A percentile compares a stretch with the other conserved stretches of the same genome.
Evolutionary conservation across 2,888 invertebrate species (phyloP).

Genomic region (Dicroscelio sp.): DNA sequence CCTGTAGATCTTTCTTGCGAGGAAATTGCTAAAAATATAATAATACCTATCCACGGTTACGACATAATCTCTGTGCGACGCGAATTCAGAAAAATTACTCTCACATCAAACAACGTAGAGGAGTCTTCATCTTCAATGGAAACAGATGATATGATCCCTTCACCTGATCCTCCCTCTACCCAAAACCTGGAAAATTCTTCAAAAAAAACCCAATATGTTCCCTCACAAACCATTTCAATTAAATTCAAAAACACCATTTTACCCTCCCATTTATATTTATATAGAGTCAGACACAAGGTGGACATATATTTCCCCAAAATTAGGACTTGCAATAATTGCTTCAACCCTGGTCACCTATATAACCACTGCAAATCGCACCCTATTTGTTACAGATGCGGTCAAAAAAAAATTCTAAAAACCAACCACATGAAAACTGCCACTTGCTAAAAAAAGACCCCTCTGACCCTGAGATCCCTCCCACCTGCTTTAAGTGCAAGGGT

Average conservation of each 20-base stretch:
- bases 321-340: conserved; percentile 3
- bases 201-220: neutral
- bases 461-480: neutral
- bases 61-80: neutral
- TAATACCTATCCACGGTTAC: neutral
- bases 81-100: neutral
- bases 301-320: neutral
- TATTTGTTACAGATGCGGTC: neutral
- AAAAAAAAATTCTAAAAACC: neutral
- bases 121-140: no score
- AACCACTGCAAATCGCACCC: neutral
- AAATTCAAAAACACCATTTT: conserved; percentile 7
- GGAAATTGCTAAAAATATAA: neutral
- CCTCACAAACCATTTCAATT: neutral
- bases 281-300: neutral
- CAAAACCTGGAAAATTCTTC: neutral
- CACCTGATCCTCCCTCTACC: no score
- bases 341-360: neutral
- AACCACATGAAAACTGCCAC: neutral
- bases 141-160: no score
- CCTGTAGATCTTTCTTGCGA: neutral
- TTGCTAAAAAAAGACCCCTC: neutral
- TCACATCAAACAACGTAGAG: no score
- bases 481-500: neutral
- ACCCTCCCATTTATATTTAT: neutral